Percentiles rank a stretch among this genome's conserved stretches.
phyloP scores from a whole-genome alignment of 2,113 vertebrate genomes.

The Prunella fulvescens region DNA sequence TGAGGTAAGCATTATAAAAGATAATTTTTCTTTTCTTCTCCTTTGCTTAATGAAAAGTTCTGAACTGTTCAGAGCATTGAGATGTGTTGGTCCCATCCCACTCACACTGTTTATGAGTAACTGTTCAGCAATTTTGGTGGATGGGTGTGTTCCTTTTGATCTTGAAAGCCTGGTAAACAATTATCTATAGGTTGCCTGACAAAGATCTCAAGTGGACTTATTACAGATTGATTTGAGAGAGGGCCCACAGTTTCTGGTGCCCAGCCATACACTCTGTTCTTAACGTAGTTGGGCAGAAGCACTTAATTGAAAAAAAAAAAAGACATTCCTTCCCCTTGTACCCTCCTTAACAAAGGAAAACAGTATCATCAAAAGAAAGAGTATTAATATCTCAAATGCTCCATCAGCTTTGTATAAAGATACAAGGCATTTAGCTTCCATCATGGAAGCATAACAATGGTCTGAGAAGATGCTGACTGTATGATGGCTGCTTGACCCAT shows the following conservation, averaged over 20 bases:
- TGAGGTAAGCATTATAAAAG: not conserved
- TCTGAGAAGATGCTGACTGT: not conserved
- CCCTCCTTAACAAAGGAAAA: not conserved
- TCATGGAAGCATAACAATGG: not conserved
- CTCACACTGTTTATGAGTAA: not conserved
- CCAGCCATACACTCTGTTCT: fast-evolving
- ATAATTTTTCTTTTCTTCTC: not conserved
- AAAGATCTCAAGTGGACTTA: not conserved
- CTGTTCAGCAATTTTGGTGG: not conserved
- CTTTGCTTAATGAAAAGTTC: not conserved
- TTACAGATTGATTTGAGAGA: not conserved
- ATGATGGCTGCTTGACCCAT: not conserved
- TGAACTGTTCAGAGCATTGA: not conserved
- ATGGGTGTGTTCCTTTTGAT: fast-evolving
- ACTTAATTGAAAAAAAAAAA: fast-evolving
- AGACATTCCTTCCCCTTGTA: not conserved
- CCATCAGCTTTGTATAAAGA: not conserved
- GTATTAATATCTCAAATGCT: not conserved
- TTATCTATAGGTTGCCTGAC: not conserved
- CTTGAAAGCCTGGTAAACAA: not conserved
- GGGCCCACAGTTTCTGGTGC: not conserved
- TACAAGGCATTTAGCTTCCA: not conserved
- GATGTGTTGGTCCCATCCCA: not conserved
- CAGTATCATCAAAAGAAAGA: not conserved
- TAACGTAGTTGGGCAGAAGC: not conserved